Evolutionary conservation across 2,888 invertebrate genomes (phyloP).

Genomic region (Strigamia crassipes): DNA sequence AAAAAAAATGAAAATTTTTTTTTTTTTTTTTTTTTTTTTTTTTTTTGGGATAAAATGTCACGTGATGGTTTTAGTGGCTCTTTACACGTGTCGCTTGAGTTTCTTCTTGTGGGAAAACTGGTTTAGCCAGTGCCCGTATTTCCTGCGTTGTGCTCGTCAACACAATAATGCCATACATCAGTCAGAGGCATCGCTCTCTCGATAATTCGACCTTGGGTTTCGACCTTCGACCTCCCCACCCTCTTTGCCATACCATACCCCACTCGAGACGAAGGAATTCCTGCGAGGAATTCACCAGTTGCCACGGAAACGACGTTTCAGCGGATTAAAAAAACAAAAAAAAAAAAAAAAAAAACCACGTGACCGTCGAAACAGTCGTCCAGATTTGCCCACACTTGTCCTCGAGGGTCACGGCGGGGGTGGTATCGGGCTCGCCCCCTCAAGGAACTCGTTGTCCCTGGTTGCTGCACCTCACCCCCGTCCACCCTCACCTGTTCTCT

Average conservation of each 20-base stretch:
- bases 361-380: not conserved
- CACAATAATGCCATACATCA: not conserved
- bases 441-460: constrained; percentile 19
- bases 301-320: not conserved
- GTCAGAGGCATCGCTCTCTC: not conserved
- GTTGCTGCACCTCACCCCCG: not conserved
- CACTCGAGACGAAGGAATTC: not conserved
- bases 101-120: constrained; percentile 34
- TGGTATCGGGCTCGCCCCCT: not conserved
- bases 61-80: not conserved
- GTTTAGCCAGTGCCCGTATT: constrained; percentile 25
- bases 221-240: constrained; percentile 10
- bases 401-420: not conserved
- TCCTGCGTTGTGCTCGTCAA: not conserved
- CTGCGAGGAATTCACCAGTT: not conserved
- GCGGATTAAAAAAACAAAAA: too few species aligned
- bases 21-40: too few species aligned
- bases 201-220: not conserved
- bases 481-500: constrained; percentile 13
- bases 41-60: too few species aligned
- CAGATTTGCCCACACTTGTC: not conserved
- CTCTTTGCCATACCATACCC: too few species aligned
- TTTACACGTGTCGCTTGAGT: not conserved
- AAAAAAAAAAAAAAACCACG: not conserved
- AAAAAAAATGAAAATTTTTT: too few species aligned